These are phyloP conservation scores for Calcarius lapponicus DNA, from an alignment of 2,797 vertebrate genomes.

Conservation along the genomic window DNA sequence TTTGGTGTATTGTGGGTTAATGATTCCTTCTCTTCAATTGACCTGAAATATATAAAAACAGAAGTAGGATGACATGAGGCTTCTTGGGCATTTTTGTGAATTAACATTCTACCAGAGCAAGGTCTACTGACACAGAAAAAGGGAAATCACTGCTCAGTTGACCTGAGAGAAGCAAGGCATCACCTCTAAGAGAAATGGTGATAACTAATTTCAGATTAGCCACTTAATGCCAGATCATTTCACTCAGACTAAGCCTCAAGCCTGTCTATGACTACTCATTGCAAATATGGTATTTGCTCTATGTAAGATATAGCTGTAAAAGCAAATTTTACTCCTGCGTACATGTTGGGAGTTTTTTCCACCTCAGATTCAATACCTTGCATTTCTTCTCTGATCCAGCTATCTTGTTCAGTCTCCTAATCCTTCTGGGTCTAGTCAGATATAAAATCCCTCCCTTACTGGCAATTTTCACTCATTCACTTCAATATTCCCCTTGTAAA, in stretches of 20 bases:
- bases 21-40: not conserved
- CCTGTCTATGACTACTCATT: not conserved
- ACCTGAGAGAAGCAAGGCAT: not conserved
- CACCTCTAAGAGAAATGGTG: not conserved
- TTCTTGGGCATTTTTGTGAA: not conserved
- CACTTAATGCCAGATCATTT: not conserved
- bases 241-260: not conserved
- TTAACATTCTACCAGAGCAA: not conserved
- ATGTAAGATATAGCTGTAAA: not conserved
- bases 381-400: not conserved
- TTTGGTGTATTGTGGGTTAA: not conserved
- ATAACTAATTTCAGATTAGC: not conserved
- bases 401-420: not conserved
- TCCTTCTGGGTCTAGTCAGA: not conserved
- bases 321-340: not conserved
- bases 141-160: not conserved
- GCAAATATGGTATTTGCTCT: not conserved
- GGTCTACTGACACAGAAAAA: not conserved
- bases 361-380: not conserved
- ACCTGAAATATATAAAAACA: not conserved
- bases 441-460: not conserved
- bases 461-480: not conserved
- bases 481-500: accelerated
- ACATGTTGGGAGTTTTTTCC: not conserved
- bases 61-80: not conserved